Base-by-base conservation (phyloP, 2,888 invertebrate genomes). In the Eristalis tenax region DNA sequence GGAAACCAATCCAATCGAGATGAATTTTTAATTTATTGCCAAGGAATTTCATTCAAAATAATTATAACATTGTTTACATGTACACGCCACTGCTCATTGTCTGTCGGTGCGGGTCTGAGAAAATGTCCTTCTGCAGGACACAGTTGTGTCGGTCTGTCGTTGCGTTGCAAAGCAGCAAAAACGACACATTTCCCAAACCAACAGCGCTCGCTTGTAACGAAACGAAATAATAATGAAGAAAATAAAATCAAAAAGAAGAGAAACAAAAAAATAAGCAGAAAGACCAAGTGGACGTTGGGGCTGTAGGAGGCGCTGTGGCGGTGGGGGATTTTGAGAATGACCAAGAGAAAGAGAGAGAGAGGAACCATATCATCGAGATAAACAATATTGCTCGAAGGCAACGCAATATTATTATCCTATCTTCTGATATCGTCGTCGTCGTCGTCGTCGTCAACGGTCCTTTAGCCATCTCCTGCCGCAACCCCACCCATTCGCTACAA, bases 291-390 rank as follows among this genome's bases (percentile, higher is more conserved):
- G 40, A 66, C 6, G 35, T 18, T 32, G 32, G 6, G 32, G 32
- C 10, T 15, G n/a, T 15, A 64, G 15, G 35, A 5, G 15, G 8
- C 23, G 26, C 1, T 3, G 26, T 56, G 61, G 50, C 15, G 18
- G 61, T 28, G 50, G n/a, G 59, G 1, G 32, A 64, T 23, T n/a
- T 10, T 4, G 13, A 75, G 18, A 43, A 11, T 6, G 40, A 56
- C 59, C 40, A 23, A 32, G 32, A 32, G 32, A 32, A 22, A 65
- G 22, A 59, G 28, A 18, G 6, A 78, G 61, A 50, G 35, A 66
- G 73, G 75, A 83, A 80, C 79, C 79, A 87, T 87, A 87, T 87
- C 79, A 83, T 83, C 69, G 61, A 87, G 87, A 80, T 87, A 87
- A 83, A 73, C 87, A 87, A 87, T 87, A 80, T 80, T 80, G 87